phyloP scores from a whole-genome alignment of 2,797 vertebrate genomes.

The Acanthis flammea region DNA sequence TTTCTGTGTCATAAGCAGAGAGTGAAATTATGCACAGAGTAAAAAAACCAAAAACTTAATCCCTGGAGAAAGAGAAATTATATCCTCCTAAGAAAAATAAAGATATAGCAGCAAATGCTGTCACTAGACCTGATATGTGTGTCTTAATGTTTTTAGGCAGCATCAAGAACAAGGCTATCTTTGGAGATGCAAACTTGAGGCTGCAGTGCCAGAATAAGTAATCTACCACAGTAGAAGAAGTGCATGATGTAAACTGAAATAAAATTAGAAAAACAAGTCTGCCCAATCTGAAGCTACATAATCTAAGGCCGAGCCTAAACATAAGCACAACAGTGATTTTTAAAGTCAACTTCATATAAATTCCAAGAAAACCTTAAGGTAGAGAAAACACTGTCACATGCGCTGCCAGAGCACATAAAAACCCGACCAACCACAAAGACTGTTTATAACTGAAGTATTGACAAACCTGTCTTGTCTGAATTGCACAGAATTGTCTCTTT shows the following conservation, averaged over 20 bases:
- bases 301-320: not conserved
- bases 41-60: not conserved
- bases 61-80: not conserved
- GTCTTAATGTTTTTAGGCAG: not conserved
- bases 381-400: not conserved
- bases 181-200: not conserved
- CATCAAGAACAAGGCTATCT: not conserved
- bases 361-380: not conserved
- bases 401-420: not conserved
- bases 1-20: not conserved
- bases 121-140: not conserved
- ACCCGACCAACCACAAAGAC: not conserved
- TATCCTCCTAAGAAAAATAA: not conserved
- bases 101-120: not conserved
- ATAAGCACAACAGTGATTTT: not conserved
- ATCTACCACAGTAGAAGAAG: not conserved
- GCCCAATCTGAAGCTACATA: not conserved
- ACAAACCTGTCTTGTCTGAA: constrained; percentile 92
- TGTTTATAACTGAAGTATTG: rapidly evolving
- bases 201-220: not conserved
- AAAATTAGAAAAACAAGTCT: not conserved
- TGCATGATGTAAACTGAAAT: not conserved
- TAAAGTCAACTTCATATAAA: not conserved
- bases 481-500: constrained; percentile 96
- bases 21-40: not conserved